Percentiles rank a stretch among this genome's conserved stretches.
These are phyloP conservation scores for Ibycter americanus DNA, from an alignment of 2,797 vertebrate species.

Conservation along the genomic window DNA sequence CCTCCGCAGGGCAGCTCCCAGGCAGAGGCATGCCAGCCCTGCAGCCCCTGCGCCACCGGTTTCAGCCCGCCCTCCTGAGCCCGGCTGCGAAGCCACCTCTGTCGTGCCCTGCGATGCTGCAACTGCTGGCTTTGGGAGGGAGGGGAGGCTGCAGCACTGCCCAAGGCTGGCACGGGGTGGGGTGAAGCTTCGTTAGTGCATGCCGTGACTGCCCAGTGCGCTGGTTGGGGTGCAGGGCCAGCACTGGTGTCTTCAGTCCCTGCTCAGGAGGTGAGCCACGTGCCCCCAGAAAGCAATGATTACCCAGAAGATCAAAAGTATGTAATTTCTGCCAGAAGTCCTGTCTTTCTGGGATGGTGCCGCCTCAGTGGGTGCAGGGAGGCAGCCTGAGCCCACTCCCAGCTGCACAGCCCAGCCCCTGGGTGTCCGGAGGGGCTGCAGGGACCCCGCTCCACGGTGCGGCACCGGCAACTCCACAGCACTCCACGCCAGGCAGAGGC, in stretches of 20 bases:
- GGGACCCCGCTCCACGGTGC: background rate
- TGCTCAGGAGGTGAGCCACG: accelerated
- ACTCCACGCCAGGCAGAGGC: background rate
- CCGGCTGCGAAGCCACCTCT: no score
- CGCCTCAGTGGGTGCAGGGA: background rate
- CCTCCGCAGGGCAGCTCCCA: background rate
- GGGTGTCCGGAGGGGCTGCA: no score
- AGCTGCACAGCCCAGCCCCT: background rate
- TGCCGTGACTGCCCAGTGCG: background rate
- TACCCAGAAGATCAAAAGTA: background rate
- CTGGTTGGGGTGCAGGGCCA: background rate
- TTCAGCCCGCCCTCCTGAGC: background rate
- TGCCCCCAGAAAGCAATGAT: background rate
- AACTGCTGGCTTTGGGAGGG: accelerated
- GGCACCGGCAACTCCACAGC: no score
- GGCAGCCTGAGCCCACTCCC: background rate
- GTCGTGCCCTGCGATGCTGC: no score
- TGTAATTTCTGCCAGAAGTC: background rate
- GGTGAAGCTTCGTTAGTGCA: accelerated
- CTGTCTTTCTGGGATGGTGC: background rate
- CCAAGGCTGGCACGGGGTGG: background rate
- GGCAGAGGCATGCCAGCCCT: accelerated
- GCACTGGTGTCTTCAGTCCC: accelerated
- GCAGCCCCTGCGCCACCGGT: accelerated
- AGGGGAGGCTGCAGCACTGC: background rate